Conservation (phyloP, 2,888 invertebrate genomes). For the Dendrolimus pini region DNA sequence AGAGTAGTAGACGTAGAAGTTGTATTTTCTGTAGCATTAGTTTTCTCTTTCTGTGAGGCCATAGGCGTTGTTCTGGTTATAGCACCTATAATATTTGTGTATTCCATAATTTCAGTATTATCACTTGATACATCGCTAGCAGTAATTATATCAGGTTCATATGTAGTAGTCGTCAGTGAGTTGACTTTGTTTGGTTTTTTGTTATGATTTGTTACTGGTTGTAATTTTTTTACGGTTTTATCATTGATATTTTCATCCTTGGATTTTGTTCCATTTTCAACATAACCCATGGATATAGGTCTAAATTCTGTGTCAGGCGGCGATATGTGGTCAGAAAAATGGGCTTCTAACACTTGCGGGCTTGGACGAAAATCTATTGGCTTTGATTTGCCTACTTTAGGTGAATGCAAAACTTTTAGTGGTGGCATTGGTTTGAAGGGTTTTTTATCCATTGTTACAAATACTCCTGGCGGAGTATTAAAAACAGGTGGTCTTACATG, state of each 20-base stretch:
- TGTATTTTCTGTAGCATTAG: constrained; percentile 23
- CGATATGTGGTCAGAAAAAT: constrained; percentile 45
- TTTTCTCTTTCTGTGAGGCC: constrained; percentile 34
- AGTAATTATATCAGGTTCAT: constrained; percentile 56
- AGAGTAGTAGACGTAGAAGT: constrained; percentile 21
- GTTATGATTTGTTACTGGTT: constrained; percentile 25
- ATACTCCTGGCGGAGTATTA: constrained; percentile 65
- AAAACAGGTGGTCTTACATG: constrained; percentile 60
- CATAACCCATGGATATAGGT: constrained; percentile 48
- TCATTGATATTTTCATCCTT: constrained; percentile 23
- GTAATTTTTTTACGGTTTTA: constrained; percentile 33
- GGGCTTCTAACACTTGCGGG: constrained; percentile 55
- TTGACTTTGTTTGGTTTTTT: constrained; percentile 41
- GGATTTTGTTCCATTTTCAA: constrained; percentile 24
- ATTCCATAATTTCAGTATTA: constrained; percentile 37
- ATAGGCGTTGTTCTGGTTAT: constrained; percentile 64
- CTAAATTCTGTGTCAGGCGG: constrained; percentile 49
- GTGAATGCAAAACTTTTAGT: constrained; percentile 37
- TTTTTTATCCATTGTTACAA: constrained; percentile 66
- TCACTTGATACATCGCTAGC: constrained; percentile 28
- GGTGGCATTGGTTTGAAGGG: constrained; percentile 70
- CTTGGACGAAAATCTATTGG: constrained; percentile 60
- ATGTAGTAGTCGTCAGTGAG: constrained; percentile 37
- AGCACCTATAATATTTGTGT: constrained; percentile 54
- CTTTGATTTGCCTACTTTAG: constrained; percentile 36